phyloP scores from a whole-genome alignment of 1,140 invertebrate species.

The Apis cerana region DNA sequence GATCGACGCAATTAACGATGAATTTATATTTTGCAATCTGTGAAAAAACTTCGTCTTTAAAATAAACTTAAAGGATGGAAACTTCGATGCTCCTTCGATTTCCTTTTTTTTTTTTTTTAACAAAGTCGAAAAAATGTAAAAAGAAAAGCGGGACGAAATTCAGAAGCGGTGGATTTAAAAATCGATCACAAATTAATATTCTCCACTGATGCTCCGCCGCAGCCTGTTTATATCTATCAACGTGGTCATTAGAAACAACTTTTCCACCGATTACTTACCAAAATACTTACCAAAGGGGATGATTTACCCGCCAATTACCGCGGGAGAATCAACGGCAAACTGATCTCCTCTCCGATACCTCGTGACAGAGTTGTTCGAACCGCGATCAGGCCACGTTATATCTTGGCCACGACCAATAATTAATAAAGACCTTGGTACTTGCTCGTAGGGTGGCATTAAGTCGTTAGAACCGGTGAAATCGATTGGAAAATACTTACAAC shows the following conservation, averaged over 20 bases:
- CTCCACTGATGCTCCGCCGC: background rate
- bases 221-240: background rate
- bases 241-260: background rate
- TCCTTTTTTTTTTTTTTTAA: too few species aligned
- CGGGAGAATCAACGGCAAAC: background rate
- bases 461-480: constrained; percentile 53
- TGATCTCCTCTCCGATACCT: background rate
- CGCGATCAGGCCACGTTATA: background rate
- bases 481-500: constrained; percentile 61
- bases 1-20: too few species aligned
- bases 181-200: background rate
- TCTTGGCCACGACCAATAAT: constrained; percentile 40
- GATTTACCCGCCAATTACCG: constrained; percentile 22
- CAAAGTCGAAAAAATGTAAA: too few species aligned
- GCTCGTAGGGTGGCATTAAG: constrained; percentile 53
- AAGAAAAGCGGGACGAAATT: background rate
- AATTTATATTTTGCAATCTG: too few species aligned
- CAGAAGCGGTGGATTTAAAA: background rate
- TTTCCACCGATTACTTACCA: background rate
- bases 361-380: constrained; percentile 22
- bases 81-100: too few species aligned
- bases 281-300: constrained; percentile 4
- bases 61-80: too few species aligned
- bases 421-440: constrained; percentile 44
- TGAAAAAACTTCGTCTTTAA: too few species aligned